Evolutionary conservation across 1,140 invertebrate species (phyloP).

Genomic region (Homalodisca vitripennis): DNA sequence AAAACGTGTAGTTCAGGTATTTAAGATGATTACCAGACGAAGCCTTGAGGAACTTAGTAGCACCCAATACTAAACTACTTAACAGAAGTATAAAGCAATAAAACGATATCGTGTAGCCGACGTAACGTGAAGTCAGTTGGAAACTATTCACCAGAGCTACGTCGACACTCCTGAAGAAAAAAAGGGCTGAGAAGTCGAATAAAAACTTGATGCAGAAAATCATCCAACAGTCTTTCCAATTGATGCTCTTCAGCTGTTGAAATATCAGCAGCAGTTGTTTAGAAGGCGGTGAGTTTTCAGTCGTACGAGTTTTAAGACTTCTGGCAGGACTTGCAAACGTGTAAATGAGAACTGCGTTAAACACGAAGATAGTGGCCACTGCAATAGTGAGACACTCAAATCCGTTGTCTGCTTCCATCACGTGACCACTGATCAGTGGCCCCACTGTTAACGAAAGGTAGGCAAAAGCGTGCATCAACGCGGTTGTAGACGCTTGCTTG

Average conservation of each 20-base stretch:
- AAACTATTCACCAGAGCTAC: slow-evolving; percentile 56
- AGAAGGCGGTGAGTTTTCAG: too few relatives aligned
- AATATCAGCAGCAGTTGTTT: too few relatives aligned
- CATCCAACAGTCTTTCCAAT: slow-evolving; percentile 57
- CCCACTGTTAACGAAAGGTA: slow-evolving; percentile 95
- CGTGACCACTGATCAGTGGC: slow-evolving; percentile 89
- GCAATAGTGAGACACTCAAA: slow-evolving; percentile 54
- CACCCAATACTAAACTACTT: slow-evolving; percentile 49
- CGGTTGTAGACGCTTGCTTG: slow-evolving; percentile 78
- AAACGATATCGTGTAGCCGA: slow-evolving; percentile 61
- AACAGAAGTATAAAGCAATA: slow-evolving; percentile 56
- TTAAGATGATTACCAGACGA: slow-evolving; percentile 49
- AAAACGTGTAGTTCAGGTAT: slow-evolving; percentile 54
- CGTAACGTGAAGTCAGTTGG: slow-evolving; percentile 53
- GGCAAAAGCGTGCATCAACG: slow-evolving; percentile 94
- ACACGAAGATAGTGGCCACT: slow-evolving; percentile 51
- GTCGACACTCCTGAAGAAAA: slow-evolving; percentile 41
- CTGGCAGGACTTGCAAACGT: slow-evolving; percentile 42
- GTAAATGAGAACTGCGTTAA: slow-evolving; percentile 53
- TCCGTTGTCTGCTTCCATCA: slow-evolving; percentile 68
- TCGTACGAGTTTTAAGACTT: too few relatives aligned
- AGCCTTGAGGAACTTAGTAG: slow-evolving; percentile 51
- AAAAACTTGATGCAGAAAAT: slow-evolving; percentile 56
- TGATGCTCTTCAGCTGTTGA: slow-evolving; percentile 48
- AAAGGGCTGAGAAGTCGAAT: slow-evolving; percentile 56